A percentile compares a stretch with the other conserved stretches of the same genome.
Evolutionary conservation across 2,888 invertebrate species (phyloP).

Genomic region (Trissoscelio sp.): DNA sequence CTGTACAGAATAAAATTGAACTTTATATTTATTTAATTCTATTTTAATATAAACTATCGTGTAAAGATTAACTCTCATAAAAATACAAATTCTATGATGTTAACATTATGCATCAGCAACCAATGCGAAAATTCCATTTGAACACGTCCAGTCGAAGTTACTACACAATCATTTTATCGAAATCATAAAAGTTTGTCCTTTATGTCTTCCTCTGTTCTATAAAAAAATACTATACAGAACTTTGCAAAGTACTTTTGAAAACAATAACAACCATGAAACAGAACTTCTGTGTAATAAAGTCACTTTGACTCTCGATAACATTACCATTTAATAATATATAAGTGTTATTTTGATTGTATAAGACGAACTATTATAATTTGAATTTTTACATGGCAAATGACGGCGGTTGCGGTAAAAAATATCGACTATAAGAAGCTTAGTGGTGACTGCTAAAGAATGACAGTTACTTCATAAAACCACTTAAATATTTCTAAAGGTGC

Average conservation of each 20-base stretch:
- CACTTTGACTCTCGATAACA: background rate
- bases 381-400: background rate
- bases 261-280: constrained; percentile 5
- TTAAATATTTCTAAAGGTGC: constrained; percentile 14
- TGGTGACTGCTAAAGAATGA: background rate
- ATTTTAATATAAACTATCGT: too few relatives aligned
- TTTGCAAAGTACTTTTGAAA: constrained; percentile 9
- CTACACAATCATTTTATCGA: constrained; percentile 17
- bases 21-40: too few relatives aligned
- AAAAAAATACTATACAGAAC: constrained; percentile 3
- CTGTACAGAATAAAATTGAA: too few relatives aligned
- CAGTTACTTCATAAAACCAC: constrained; percentile 8
- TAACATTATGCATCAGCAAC: background rate
- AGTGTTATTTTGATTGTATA: constrained; percentile 2
- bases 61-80: background rate
- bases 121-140: background rate
- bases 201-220: constrained; percentile 1
- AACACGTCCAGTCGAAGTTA: constrained; percentile 6
- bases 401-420: constrained; percentile 1
- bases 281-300: constrained; percentile 6
- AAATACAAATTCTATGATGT: background rate
- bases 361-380: constrained; percentile 3
- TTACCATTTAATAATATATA: background rate
- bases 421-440: constrained; percentile 7
- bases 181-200: constrained; percentile 23